Percentiles rank a stretch among this genome's conserved stretches.
Conservation (phyloP, 2,113 vertebrate genomes). For the Rhabdomys dilectus region DNA sequence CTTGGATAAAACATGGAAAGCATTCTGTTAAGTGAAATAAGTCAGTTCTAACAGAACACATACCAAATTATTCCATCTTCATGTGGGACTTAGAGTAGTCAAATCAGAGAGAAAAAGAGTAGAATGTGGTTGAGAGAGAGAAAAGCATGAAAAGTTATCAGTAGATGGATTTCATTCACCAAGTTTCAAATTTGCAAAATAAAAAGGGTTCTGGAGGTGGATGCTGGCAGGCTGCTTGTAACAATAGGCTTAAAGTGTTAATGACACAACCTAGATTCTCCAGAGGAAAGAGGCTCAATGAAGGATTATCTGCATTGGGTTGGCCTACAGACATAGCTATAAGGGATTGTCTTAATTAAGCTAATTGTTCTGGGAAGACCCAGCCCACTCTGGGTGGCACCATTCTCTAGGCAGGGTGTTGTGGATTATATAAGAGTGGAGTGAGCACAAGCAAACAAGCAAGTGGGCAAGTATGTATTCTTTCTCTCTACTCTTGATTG, state of each 20-base stretch:
- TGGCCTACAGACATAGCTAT: neutral
- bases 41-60: neutral
- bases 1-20: neutral
- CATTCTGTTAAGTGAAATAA: neutral
- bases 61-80: neutral
- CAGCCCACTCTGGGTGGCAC: neutral
- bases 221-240: neutral
- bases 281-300: neutral
- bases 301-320: neutral
- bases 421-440: neutral
- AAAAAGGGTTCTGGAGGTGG: neutral
- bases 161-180: neutral
- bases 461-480: neutral
- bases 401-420: neutral
- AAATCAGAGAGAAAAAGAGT: neutral
- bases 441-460: neutral
- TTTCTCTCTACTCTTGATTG: neutral
- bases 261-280: neutral
- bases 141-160: neutral
- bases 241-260: neutral
- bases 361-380: neutral
- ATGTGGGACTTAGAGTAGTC: neutral
- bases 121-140: neutral
- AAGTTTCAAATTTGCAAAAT: neutral
- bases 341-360: neutral